phyloP scores from a whole-genome alignment of 2,113 vertebrate genomes.

The Chroicocephalus ridibundus region DNA sequence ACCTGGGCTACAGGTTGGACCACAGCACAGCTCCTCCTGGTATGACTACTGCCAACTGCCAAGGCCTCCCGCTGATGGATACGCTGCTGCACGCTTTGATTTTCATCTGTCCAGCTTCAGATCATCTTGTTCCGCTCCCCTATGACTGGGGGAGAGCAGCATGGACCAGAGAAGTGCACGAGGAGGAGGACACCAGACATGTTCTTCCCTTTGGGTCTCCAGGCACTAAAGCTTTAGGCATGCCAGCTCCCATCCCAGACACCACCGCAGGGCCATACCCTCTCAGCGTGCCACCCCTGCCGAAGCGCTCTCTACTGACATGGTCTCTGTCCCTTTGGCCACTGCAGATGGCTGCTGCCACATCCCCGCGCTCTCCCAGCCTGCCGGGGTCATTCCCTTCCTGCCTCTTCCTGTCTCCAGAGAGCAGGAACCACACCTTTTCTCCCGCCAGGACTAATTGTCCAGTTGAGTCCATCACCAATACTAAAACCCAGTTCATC shows the following conservation, averaged over 20 bases:
- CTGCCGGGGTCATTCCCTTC: neutral
- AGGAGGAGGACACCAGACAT: neutral
- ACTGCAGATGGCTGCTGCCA: neutral
- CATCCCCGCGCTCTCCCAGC: neutral
- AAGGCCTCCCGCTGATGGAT: neutral
- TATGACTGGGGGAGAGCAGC: neutral
- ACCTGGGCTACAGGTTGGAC: neutral
- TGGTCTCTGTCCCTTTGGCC: neutral
- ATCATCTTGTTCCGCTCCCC: neutral
- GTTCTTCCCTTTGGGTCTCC: neutral
- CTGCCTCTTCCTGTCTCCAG: neutral
- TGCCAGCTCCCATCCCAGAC: neutral
- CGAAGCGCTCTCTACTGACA: too few species aligned
- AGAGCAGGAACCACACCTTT: neutral
- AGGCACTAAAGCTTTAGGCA: neutral
- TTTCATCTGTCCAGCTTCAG: neutral
- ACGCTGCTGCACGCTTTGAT: neutral
- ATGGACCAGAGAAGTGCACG: neutral
- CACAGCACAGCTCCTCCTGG: neutral
- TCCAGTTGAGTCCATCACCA: neutral
- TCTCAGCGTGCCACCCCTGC: neutral
- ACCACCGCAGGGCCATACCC: neutral
- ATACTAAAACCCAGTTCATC: neutral
- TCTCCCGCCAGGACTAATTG: neutral
- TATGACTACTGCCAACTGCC: accelerated